Percentiles rank a stretch among this genome's conserved stretches.
Conservation (phyloP, 2,113 vertebrate species). For the Alligator sinensis region DNA sequence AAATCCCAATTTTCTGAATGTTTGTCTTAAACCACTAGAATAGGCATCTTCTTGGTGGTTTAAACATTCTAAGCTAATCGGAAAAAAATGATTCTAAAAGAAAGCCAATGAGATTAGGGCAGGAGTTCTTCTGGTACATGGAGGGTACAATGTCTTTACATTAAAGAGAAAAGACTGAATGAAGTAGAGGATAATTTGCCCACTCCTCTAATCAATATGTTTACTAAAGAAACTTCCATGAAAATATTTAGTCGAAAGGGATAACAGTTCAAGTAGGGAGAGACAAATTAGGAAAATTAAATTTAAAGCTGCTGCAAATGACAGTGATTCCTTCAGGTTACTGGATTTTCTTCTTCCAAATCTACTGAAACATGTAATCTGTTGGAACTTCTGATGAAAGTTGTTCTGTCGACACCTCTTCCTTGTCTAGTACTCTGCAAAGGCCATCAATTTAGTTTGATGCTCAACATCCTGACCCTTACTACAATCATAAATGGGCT, state of each 20-base stretch:
- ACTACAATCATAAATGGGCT: background rate
- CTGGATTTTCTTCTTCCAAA: background rate
- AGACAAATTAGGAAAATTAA: constrained; percentile 15
- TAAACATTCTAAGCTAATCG: background rate
- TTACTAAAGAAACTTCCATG: constrained; percentile 9
- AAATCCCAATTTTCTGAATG: background rate
- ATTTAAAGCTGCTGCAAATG: background rate
- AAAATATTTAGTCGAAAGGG: background rate
- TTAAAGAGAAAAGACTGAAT: constrained; percentile 19
- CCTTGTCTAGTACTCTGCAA: background rate
- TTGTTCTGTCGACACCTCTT: too few species aligned
- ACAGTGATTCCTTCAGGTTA: background rate
- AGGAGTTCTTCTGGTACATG: background rate
- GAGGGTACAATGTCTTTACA: background rate
- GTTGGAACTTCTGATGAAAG: background rate
- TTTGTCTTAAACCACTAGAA: background rate
- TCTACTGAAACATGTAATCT: background rate
- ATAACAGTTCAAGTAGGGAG: background rate
- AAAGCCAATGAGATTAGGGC: constrained; percentile 19
- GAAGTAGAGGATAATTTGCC: constrained; percentile 15
- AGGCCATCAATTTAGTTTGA: background rate
- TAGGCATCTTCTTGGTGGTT: background rate
- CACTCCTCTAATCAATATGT: background rate
- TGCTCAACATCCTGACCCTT: background rate
- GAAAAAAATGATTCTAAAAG: background rate